Conservation (phyloP, 2,113 vertebrate genomes). For the Erythrolamprus reginae region DNA sequence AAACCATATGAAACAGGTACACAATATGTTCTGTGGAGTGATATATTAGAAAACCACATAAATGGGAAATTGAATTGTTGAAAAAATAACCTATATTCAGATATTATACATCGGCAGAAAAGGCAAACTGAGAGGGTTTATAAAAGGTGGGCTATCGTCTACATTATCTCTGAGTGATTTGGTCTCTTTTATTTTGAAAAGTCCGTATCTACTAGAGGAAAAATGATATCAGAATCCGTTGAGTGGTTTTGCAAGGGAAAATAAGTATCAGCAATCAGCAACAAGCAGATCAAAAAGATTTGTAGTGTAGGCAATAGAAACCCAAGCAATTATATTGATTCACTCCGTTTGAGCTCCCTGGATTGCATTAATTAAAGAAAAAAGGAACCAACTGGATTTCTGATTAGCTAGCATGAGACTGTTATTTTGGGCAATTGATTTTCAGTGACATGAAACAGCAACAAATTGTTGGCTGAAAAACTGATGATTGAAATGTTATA, state of each 20-base stretch:
- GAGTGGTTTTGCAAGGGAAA: not conserved
- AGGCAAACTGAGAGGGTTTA: not conserved
- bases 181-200: not conserved
- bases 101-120: not conserved
- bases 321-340: conserved; percentile 16
- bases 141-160: not conserved
- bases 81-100: not conserved
- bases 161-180: not conserved
- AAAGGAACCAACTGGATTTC: not conserved
- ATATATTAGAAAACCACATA: not conserved
- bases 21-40: not conserved
- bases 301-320: not conserved
- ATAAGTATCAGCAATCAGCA: not conserved
- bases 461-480: not conserved
- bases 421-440: not conserved
- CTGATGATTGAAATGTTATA: not conserved
- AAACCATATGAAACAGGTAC: not conserved
- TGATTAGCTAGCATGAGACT: not conserved
- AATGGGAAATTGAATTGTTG: not conserved
- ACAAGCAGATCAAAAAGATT: not conserved
- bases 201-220: not conserved
- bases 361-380: conserved; percentile 20
- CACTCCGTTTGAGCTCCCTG: conserved; percentile 31
- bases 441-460: not conserved
- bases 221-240: not conserved